Evolutionary conservation across 2,888 invertebrate species (phyloP), one percentile per base, ranked within the genome.

Genomic region (Rhagonycha fulva): DNA sequence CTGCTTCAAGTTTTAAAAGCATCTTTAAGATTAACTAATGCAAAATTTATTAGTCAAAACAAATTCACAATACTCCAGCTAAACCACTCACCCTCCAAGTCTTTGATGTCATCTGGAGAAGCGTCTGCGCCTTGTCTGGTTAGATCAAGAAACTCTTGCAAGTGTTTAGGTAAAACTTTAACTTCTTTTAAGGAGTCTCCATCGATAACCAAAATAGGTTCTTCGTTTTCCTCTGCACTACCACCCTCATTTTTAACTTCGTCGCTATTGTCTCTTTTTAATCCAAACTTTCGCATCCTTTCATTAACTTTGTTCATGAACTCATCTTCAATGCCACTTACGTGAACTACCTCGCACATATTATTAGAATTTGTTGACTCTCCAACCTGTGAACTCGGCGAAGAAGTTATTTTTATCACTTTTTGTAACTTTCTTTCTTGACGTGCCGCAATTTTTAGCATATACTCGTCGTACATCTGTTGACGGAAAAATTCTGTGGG

Each of bases 391-490:
- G 85, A 84, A 78, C 84, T 81, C n/a, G 78, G 89, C 87, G 79
- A 77, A 82, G 92, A 91, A 0, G 94, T 93, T 76, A 96, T 92
- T 89, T 95, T 95, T 14, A 96, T 93, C 23, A 95, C 91, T 88
- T 94, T 95, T 72, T 94, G 93, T 77, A 94, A 91, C 81, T 94
- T 94, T 66, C 96, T 90, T 84, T 95, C 93, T 82, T 94, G 92
- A 11, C 95, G 90, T 85, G 94, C 94, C 5, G 93, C 92, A 83
- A 96, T 93, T 87, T 95, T 94, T 84, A 90, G 90, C 84, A 95
- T 91, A 88, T 95, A 96, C 86, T 96, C 96, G 82, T 94, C 91
- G 87, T 94, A 96, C 95, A 96, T 96, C 87, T 93, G 92, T 80
- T 94, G 93, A 9, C 95, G 91, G 82, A 94, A 92, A 62, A 91